Evolutionary conservation across 2,888 invertebrate species (phyloP), one percentile per base, ranked within the genome.

Genomic region (Hecatera dysodea): DNA sequence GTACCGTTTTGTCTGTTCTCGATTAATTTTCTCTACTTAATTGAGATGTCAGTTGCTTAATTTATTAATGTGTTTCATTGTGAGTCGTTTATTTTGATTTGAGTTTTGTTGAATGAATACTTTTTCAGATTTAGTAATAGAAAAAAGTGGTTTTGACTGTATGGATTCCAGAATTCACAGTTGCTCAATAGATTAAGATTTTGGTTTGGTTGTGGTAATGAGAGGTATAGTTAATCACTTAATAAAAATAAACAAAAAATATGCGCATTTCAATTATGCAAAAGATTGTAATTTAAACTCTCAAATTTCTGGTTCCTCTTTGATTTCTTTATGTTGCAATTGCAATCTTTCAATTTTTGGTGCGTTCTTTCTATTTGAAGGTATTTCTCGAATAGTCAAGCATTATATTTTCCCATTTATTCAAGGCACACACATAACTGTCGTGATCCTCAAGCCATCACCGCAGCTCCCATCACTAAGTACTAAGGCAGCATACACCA

Each of bases 1-100:
- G 65, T 48, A 50, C 36, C 29, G 59, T 70, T 67, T 79, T 74
- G 61, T 67, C 27, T 68, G 67, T 50, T 36, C 19, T 50, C 46
- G 3, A 72, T 68, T 56, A 62, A 66, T 67, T 50, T 56, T 46
- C 62, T 80, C 50, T 75, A 53, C 52, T 53, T 53, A 66, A 72
- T 68, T 76, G 59, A 69, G 65, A 63, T 76, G 72, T 76, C n/a
- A 19, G 39, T 36, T 60, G 36, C 53, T 36, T 65, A 46, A 63
- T 29, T 42, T 48, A 42, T 53, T 48, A n/a, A 46, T 72, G 17
- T 46, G 15, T 52, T 71, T 19, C 5, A 22, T 52, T 19, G n/a
- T 22, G 15, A 62, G 0, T 44, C 4, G 9, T 17, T 52, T 33
- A 11, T 22, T 52, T 36, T n/a, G 1, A 48, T 11, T 19, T 29